Base-by-base conservation (phyloP, 2,888 invertebrate species). In the Ditula angustiorana region DNA sequence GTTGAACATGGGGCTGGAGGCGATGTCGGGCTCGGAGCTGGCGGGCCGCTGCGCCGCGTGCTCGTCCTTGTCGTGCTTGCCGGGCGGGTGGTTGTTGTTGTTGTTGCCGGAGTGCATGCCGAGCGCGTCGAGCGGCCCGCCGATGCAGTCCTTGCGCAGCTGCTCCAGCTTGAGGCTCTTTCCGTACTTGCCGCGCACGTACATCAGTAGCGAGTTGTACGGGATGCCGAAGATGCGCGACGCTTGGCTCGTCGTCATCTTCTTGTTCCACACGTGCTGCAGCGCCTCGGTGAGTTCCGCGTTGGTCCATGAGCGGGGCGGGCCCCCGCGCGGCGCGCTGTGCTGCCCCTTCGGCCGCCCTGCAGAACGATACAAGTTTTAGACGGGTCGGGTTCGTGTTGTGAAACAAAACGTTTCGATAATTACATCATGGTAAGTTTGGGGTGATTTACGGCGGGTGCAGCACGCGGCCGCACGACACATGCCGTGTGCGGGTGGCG, bases 231-330 rank as follows among this genome's bases (percentile, higher is more conserved):
- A 98, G 83, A 97, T 96, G 69, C 98, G 92, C 23, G 97, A 97
- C 8, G 98, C 98, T 87, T 98, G 97, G 79, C 97, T 97, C 47
- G 98, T 98, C 69, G 98, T 98, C 97, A 98, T 98, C 85, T 97
- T 97, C 82, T 98, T 97, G 88, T 97, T 97, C 98, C 98, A 98
- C n/a, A 98, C 98, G 87, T 97, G 97, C 80, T 97, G 97, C 58
- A 98, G 94, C 1, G 98, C 98, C 88, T 97, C 97, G 57, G 98
- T 98, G 57, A 98, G 93, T 80, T 98, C 98, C 35, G 97, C 97
- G 89, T 98, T 98, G 68, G 97, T 98, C 98, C 98, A 98, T 1
- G 98, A 98, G 60, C 98, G 94, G 0, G 98, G 98, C 10, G 98
- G 98, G 10, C 98, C 98, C 23, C 98, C 97, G 72, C 98, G 94